These are phyloP conservation scores for Tragelaphus buxtoni DNA, from an alignment of 2,113 vertebrate species.

Conservation along the genomic window DNA sequence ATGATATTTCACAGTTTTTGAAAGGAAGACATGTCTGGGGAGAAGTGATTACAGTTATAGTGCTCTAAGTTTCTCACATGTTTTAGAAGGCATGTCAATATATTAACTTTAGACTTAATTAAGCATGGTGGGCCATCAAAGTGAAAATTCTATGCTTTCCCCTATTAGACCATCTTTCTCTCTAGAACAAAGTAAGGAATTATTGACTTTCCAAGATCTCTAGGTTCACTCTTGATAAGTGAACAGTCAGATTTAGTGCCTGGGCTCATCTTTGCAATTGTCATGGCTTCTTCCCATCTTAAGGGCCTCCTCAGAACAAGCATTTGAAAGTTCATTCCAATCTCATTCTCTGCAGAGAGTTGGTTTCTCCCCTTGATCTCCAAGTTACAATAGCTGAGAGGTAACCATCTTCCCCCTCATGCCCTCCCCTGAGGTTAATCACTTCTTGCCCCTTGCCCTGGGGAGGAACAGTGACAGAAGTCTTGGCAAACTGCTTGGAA, in stretches of 20 bases:
- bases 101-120: slow-evolving; percentile 44
- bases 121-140: neutral
- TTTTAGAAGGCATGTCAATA: neutral
- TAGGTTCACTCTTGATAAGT: neutral
- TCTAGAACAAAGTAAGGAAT: neutral
- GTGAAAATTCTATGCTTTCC: neutral
- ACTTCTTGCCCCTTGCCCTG: neutral
- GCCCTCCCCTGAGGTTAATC: neutral
- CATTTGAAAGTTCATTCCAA: slow-evolving; percentile 16
- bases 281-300: neutral
- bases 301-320: neutral
- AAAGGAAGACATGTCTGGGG: neutral
- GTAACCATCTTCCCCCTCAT: neutral
- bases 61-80: neutral
- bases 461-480: slow-evolving; percentile 16
- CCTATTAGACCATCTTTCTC: neutral
- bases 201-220: neutral
- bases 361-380: neutral
- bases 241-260: neutral
- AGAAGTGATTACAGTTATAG: neutral
- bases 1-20: neutral
- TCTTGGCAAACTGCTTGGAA: slow-evolving; percentile 52
- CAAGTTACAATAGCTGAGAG: neutral
- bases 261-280: neutral
- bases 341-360: neutral